phyloP scores from a whole-genome alignment of 2,113 vertebrate species.

The Urocynchramus pylzowi region DNA sequence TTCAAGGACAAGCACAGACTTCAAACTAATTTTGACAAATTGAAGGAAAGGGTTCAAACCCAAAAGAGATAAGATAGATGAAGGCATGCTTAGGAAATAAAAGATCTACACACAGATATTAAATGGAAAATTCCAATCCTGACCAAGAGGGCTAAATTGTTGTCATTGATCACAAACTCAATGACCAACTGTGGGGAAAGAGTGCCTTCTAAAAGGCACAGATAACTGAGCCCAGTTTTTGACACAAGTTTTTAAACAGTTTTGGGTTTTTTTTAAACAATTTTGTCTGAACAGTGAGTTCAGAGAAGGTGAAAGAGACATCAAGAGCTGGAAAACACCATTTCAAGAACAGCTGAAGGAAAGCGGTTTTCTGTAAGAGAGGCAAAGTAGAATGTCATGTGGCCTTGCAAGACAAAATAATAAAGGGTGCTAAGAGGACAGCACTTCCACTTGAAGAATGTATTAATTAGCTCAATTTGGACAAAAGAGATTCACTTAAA shows the following conservation, averaged over 20 bases:
- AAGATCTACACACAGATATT: not conserved
- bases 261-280: not conserved
- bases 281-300: not conserved
- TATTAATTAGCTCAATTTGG: not conserved
- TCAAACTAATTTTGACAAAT: not conserved
- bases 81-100: not conserved
- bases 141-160: not conserved
- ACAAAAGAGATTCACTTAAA: not conserved
- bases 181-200: not conserved
- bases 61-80: not conserved
- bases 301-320: not conserved
- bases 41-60: not conserved
- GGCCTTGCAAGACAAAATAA: not conserved
- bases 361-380: not conserved
- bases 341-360: not conserved
- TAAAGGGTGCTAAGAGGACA: not conserved
- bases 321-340: not conserved
- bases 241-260: not conserved
- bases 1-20: not conserved
- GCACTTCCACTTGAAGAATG: not conserved
- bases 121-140: not conserved
- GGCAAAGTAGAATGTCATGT: not conserved
- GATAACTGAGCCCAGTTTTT: not conserved
- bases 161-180: not conserved
- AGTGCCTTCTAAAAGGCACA: not conserved